phyloP scores from a whole-genome alignment of 2,113 vertebrate species.

The Antigone vipio region DNA sequence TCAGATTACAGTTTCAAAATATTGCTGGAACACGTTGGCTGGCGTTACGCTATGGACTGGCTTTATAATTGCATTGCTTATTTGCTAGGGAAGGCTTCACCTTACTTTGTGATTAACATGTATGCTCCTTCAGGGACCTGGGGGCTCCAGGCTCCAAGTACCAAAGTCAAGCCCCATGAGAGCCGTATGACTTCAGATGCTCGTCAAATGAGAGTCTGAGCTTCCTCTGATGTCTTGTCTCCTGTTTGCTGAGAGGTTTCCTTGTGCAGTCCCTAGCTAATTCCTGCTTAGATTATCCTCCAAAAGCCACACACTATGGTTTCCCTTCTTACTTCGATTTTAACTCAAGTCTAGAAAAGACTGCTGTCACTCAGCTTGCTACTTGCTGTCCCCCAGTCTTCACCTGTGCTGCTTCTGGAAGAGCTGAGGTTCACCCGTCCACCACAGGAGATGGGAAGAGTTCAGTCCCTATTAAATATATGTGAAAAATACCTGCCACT shows the following conservation, averaged over 20 bases:
- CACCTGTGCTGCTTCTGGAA: background rate
- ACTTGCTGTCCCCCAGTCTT: background rate
- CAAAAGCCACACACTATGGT: background rate
- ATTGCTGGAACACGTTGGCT: constrained; percentile 67
- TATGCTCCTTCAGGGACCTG: constrained; percentile 53
- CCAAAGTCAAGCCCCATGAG: background rate
- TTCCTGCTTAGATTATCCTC: background rate
- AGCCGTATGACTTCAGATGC: background rate
- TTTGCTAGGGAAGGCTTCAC: constrained; percentile 75
- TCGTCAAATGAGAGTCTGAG: background rate
- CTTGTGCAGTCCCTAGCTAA: background rate
- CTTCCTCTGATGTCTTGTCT: background rate
- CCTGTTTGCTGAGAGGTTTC: background rate
- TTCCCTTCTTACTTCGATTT: background rate
- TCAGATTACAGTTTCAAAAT: constrained; percentile 80
- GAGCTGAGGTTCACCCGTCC: background rate
- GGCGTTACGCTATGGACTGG: constrained; percentile 68
- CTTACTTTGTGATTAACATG: constrained; percentile 73
- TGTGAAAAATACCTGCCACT: background rate
- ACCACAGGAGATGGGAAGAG: background rate
- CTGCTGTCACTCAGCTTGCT: background rate
- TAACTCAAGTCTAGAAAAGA: background rate
- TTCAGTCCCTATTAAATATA: background rate
- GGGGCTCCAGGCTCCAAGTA: background rate
- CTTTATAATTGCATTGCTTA: constrained; percentile 77